Percentiles rank a stretch among this genome's conserved stretches.
Conservation (phyloP, 1,140 invertebrate genomes). For the Aleiodes sp. region DNA sequence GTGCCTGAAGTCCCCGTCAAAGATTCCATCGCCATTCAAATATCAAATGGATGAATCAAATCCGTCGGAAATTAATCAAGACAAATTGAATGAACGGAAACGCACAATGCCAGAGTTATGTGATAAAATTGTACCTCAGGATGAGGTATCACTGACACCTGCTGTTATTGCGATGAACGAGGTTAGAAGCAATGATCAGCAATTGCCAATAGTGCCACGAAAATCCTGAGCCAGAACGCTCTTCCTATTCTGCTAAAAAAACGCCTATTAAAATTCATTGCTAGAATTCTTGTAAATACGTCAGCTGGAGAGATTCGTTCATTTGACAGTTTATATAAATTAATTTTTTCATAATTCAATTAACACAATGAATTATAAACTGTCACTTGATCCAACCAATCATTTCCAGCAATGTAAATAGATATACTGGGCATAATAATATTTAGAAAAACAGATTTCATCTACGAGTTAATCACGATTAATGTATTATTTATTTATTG, state of each 20-base stretch:
- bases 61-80: background rate
- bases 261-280: background rate
- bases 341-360: background rate
- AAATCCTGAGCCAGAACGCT: conserved; percentile 41
- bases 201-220: conserved; percentile 43
- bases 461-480: background rate
- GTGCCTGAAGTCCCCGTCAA: conserved; percentile 13
- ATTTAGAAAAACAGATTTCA: background rate
- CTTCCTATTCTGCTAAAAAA: background rate
- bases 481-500: conserved; percentile 26
- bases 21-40: conserved; percentile 27
- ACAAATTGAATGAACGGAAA: conserved; percentile 38
- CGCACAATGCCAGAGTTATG: conserved; percentile 58
- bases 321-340: background rate
- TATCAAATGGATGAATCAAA: conserved; percentile 10
- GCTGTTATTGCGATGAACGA: conserved; percentile 57
- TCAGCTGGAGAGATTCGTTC: background rate
- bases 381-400: background rate
- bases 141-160: conserved; percentile 47
- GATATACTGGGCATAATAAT: conserved; percentile 16
- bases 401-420: conserved; percentile 25
- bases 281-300: conserved; percentile 29
- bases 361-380: background rate
- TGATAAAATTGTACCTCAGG: conserved; percentile 59
- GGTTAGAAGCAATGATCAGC: conserved; percentile 41